Percentiles rank a stretch among this genome's conserved stretches.
Evolutionary conservation across 2,797 vertebrate genomes (phyloP).

Genomic region (Rhinogobio ventralis): DNA sequence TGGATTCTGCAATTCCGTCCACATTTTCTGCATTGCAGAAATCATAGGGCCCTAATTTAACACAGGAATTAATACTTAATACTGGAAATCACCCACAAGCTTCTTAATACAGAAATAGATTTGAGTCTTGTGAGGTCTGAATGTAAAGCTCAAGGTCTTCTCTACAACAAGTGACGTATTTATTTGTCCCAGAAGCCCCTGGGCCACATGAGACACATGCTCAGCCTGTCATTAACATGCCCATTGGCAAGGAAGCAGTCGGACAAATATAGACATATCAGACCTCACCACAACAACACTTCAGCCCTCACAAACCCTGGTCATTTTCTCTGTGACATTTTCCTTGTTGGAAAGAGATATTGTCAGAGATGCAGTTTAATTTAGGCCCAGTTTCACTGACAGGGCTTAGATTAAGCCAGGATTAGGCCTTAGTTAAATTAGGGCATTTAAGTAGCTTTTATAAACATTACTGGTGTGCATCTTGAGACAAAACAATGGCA

Average conservation of each 20-base stretch:
- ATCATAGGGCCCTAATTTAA: background rate
- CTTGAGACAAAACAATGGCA: too few relatives aligned
- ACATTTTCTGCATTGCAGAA: too few relatives aligned
- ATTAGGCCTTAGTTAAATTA: too few relatives aligned
- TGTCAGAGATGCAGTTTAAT: background rate
- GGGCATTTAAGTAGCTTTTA: too few relatives aligned
- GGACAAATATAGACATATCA: constrained; percentile 41
- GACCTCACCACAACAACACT: constrained; percentile 17
- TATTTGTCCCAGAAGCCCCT: constrained; percentile 24
- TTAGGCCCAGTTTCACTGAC: background rate
- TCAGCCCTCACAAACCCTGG: background rate
- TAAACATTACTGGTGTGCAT: too few relatives aligned
- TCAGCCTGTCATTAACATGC: constrained; percentile 27
- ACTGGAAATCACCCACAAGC: background rate
- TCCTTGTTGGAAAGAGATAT: background rate
- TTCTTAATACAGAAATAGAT: constrained; percentile 10
- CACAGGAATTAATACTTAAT: too few relatives aligned
- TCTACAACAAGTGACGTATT: constrained; percentile 12
- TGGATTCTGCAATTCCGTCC: too few relatives aligned
- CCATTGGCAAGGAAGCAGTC: constrained; percentile 30
- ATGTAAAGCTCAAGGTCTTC: constrained; percentile 23
- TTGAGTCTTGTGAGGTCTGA: background rate
- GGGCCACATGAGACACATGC: constrained; percentile 33
- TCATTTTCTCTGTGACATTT: background rate
- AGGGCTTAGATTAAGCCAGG: too few relatives aligned